phyloP scores from a whole-genome alignment of 2,113 vertebrate species.

The Sprattus sprattus region DNA sequence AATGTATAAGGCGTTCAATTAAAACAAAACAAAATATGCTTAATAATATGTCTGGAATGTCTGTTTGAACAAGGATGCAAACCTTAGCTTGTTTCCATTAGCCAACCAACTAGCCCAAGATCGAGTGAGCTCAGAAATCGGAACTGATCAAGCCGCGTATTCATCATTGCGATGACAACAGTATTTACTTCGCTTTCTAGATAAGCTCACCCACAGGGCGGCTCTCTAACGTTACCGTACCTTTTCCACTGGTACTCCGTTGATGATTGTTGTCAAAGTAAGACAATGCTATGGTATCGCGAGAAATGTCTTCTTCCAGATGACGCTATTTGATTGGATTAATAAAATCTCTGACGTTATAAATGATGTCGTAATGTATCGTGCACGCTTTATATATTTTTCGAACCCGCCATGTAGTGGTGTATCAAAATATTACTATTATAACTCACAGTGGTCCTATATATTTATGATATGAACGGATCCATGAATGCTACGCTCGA shows the following conservation, averaged over 20 bases:
- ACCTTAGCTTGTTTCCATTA: background rate
- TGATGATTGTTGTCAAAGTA: background rate
- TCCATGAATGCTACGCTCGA: no score
- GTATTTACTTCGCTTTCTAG: slow-evolving; percentile 41
- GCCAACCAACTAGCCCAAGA: background rate
- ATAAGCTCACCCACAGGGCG: slow-evolving; percentile 44
- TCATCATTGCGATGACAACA: background rate
- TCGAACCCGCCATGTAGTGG: no score
- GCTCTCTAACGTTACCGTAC: slow-evolving; percentile 2
- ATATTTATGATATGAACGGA: no score
- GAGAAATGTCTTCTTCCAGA: background rate
- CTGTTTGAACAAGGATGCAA: no score
- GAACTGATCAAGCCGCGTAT: background rate
- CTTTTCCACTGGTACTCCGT: background rate
- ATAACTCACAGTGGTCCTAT: no score
- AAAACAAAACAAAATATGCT: background rate
- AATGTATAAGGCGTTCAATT: background rate
- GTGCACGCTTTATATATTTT: no score
- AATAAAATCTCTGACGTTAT: background rate
- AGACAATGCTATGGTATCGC: background rate
- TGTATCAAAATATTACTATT: no score
- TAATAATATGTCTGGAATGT: background rate
- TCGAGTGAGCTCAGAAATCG: background rate
- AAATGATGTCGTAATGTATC: no score
- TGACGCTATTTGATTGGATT: background rate